phyloP scores from a whole-genome alignment of 2,113 vertebrate genomes.

The Bostrychus sinensis region DNA sequence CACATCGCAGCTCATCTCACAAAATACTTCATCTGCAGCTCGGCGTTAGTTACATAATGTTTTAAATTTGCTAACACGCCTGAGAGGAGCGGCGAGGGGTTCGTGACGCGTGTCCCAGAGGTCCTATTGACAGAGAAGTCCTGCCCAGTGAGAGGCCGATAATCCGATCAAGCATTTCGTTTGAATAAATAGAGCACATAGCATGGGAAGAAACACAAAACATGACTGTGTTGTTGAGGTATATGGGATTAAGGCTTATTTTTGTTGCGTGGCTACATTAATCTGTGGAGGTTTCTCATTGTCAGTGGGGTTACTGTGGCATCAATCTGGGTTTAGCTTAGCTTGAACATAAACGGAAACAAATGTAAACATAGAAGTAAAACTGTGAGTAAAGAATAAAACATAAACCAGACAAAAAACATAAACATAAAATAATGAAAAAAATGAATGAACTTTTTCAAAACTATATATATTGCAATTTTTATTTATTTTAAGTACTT shows the following conservation, averaged over 20 bases:
- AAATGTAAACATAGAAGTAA: too few species aligned
- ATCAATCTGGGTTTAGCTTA: too few species aligned
- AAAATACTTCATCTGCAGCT: neutral
- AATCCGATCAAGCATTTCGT: slow-evolving; percentile 13
- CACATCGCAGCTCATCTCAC: neutral
- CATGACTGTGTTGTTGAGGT: neutral
- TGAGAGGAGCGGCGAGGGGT: slow-evolving; percentile 11
- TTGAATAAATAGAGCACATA: slow-evolving; percentile 4
- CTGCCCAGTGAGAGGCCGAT: slow-evolving; percentile 10
- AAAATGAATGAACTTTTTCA: too few species aligned
- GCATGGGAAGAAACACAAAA: neutral
- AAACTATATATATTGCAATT: too few species aligned
- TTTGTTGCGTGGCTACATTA: neutral
- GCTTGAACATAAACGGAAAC: too few species aligned
- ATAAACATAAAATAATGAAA: too few species aligned
- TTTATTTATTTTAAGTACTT: too few species aligned
- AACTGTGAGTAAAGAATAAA: too few species aligned
- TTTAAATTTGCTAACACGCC: neutral
- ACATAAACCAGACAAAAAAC: too few species aligned
- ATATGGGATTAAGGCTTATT: neutral
- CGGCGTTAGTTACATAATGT: neutral
- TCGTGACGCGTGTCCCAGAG: neutral
- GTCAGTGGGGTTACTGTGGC: neutral
- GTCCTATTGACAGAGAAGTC: slow-evolving; percentile 11
- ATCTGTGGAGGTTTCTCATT: neutral